Conservation (phyloP, 2,113 vertebrate genomes). For the Corythornis vintsioides region DNA sequence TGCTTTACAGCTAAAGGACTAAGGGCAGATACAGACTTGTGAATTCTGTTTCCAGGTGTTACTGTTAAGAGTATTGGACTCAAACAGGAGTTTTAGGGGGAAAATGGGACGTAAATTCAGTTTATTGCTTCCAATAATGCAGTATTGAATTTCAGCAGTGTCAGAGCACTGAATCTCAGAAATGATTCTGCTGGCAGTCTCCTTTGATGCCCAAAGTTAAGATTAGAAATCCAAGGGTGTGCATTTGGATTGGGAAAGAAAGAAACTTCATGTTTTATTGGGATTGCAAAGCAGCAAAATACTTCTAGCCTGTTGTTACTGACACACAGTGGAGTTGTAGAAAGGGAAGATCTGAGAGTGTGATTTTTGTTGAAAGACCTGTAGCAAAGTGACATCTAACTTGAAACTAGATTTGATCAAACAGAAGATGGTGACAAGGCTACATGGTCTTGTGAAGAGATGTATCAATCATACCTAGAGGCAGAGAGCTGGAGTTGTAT, state of each 20-base stretch:
- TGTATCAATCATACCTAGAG: not conserved
- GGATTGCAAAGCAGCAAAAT: not conserved
- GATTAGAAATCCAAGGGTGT: not conserved
- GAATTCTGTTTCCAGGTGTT: not conserved
- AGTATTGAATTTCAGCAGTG: not conserved
- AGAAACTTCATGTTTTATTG: not conserved
- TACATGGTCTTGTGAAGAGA: not conserved
- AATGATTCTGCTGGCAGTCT: not conserved
- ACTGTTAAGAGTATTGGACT: not conserved
- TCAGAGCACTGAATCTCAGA: not conserved
- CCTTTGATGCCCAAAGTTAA: not conserved
- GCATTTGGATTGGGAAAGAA: not conserved
- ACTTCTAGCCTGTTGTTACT: not conserved
- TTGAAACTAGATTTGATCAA: not conserved
- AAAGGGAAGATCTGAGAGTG: not conserved
- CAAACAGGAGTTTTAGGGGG: not conserved
- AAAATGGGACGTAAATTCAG: not conserved
- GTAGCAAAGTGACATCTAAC: not conserved
- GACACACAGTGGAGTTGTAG: not conserved
- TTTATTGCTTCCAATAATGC: not conserved
- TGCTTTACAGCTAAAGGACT: not conserved
- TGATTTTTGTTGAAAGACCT: not conserved
- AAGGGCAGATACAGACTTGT: not conserved
- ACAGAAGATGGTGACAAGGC: not conserved
- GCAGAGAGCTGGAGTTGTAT: not conserved